Evolutionary conservation across 2,113 vertebrate species (phyloP).

Genomic region (Epinephelus moara): DNA sequence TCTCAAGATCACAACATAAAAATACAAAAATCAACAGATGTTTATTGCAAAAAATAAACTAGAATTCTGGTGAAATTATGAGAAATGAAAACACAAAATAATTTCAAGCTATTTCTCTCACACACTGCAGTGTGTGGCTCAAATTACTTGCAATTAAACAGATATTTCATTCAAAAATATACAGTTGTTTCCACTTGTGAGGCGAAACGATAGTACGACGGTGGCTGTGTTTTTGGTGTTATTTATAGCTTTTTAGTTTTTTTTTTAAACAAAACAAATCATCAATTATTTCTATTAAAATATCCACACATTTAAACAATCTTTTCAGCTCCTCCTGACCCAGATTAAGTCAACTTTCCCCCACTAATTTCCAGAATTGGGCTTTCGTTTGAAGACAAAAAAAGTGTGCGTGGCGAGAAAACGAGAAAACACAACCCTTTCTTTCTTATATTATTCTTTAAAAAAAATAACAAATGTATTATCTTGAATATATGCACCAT

Average conservation of each 20-base stretch:
- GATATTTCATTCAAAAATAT: background rate
- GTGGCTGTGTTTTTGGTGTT: background rate
- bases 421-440: background rate
- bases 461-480: background rate
- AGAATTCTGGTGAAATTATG: background rate
- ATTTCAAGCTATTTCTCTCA: background rate
- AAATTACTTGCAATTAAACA: constrained; percentile 13
- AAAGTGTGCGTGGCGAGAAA: constrained; percentile 2
- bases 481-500: background rate
- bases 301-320: background rate
- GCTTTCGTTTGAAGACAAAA: background rate
- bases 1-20: background rate
- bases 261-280: constrained; percentile 3
- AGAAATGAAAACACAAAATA: background rate
- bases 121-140: background rate
- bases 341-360: background rate
- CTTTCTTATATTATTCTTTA: background rate
- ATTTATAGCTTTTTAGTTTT: constrained; percentile 6
- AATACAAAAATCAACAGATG: constrained; percentile 28
- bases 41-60: background rate
- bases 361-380: constrained; percentile 8
- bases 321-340: background rate
- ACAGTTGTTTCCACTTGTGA: constrained; percentile 7
- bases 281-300: constrained; percentile 6
- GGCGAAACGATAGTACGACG: constrained; percentile 17